phyloP scores from a whole-genome alignment of 2,113 vertebrate genomes.

The Saguinus imperator region DNA sequence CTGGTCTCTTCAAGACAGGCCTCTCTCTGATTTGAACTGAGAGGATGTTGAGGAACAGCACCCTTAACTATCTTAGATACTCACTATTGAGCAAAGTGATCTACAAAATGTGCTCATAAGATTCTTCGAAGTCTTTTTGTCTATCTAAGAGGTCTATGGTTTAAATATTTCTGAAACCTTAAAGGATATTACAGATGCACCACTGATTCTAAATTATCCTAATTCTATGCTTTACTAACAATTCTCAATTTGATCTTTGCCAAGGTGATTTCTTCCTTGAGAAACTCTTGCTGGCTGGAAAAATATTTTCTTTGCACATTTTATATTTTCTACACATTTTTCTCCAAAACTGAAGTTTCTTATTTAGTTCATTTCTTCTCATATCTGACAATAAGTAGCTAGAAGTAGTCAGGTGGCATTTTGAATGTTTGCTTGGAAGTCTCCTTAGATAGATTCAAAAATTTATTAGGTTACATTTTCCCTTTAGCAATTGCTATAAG shows the following conservation, averaged over 20 bases:
- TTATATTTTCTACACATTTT: background rate
- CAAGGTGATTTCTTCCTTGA: background rate
- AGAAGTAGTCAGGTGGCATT: background rate
- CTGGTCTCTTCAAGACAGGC: background rate
- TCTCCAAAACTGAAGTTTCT: background rate
- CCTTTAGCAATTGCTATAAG: background rate
- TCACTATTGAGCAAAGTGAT: background rate
- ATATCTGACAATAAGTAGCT: background rate
- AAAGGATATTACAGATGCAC: background rate
- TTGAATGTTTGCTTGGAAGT: background rate
- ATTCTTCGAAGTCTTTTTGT: slow-evolving; percentile 15
- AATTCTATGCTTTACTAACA: background rate
- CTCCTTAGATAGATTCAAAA: background rate
- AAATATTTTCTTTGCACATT: background rate
- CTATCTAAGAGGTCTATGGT: background rate
- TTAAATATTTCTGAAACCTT: background rate
- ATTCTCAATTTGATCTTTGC: background rate
- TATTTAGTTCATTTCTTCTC: background rate
- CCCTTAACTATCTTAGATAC: background rate
- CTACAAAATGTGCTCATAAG: background rate
- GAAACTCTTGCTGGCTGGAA: background rate
- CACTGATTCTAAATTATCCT: background rate
- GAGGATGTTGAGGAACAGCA: background rate
- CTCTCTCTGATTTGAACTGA: background rate
- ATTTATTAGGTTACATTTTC: background rate